Conservation (phyloP, 2,113 vertebrate genomes). For the Propithecus coquereli region DNA sequence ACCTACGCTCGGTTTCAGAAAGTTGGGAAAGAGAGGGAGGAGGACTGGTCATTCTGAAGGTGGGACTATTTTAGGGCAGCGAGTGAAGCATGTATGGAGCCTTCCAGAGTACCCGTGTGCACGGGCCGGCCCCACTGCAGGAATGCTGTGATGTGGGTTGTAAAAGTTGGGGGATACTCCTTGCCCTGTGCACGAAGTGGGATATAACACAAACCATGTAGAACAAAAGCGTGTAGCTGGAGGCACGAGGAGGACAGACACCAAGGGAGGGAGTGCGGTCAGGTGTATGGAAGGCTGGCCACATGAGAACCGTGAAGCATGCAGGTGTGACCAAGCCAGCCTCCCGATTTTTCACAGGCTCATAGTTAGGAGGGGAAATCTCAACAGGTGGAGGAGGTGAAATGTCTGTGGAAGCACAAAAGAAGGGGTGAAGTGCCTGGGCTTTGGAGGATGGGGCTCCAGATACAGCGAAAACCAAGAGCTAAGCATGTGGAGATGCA, state of each 20-base stretch:
- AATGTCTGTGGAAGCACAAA: background rate
- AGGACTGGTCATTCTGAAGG: background rate
- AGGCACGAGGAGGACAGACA: no score
- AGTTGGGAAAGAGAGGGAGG: background rate
- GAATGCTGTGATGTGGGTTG: background rate
- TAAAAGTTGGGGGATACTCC: background rate
- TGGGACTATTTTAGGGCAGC: background rate
- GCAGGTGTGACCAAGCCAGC: no score
- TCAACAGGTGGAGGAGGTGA: background rate
- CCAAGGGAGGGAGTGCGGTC: rapidly evolving
- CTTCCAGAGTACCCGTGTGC: background rate
- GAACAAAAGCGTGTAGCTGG: background rate
- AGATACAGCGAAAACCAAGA: background rate
- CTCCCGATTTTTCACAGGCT: background rate
- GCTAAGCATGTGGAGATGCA: background rate
- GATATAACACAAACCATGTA: background rate
- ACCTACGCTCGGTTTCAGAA: background rate
- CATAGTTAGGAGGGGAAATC: background rate
- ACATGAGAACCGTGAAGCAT: rapidly evolving
- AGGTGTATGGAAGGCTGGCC: background rate
- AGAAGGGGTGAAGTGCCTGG: background rate
- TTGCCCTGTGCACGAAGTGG: background rate
- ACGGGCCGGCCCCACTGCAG: background rate
- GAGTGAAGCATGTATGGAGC: background rate
- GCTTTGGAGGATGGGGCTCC: background rate